Conservation (phyloP, 2,888 invertebrate genomes). For the Drosophila engyochracea region DNA sequence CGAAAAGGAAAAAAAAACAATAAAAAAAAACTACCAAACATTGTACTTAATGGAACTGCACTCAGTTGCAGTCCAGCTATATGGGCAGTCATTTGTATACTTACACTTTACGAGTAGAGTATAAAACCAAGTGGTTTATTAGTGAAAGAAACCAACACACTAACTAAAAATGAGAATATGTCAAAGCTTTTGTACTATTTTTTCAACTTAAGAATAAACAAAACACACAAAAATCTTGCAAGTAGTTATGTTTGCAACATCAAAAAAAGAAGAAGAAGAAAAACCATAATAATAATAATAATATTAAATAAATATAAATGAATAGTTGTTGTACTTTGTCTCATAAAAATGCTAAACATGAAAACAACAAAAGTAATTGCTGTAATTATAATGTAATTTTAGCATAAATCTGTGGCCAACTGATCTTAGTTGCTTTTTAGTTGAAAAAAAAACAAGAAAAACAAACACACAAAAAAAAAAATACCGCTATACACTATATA, state of each 20-base stretch:
- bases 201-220: slow-evolving; percentile 64
- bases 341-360: slow-evolving; percentile 62
- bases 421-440: slow-evolving; percentile 75
- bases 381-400: slow-evolving; percentile 76
- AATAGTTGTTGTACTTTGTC: slow-evolving; percentile 82
- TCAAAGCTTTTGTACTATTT: slow-evolving; percentile 82
- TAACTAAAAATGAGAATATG: slow-evolving; percentile 62
- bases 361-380: slow-evolving; percentile 52
- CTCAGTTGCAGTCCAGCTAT: slow-evolving; percentile 73
- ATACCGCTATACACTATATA: slow-evolving; percentile 36
- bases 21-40: slow-evolving; percentile 50
- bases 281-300: slow-evolving; percentile 13
- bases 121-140: slow-evolving; percentile 55
- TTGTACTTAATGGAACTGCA: slow-evolving; percentile 72
- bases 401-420: slow-evolving; percentile 68
- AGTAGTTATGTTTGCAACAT: slow-evolving; percentile 51
- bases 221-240: slow-evolving; percentile 49
- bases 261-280: slow-evolving; percentile 25
- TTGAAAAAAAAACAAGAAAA: slow-evolving; percentile 53
- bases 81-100: slow-evolving; percentile 84
- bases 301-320: slow-evolving; percentile 24
- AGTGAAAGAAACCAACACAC: slow-evolving; percentile 57
- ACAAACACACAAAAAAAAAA: slow-evolving; percentile 13
- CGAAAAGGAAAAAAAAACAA: slow-evolving; percentile 23
- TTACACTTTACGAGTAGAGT: slow-evolving; percentile 55